These are phyloP conservation scores for Orchesella flavescens DNA, from an alignment of 2,888 invertebrate species.

Conservation along the genomic window DNA sequence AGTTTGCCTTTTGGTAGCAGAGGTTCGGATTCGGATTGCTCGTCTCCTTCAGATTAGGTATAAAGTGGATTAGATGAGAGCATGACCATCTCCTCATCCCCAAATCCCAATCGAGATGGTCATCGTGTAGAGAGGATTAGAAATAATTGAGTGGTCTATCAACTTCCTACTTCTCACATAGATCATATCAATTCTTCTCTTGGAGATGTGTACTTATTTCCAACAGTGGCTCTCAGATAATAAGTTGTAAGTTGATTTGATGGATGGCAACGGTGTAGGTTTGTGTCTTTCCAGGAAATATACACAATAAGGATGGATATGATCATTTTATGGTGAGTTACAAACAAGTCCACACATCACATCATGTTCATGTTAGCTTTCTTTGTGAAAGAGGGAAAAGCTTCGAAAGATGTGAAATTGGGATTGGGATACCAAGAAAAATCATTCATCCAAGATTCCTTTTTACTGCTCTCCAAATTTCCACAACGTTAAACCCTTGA, in stretches of 20 bases:
- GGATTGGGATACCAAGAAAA: too few relatives aligned
- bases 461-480: neutral
- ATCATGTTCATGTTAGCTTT: neutral
- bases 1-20: too few relatives aligned
- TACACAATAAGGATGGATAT: neutral
- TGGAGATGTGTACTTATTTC: neutral
- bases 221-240: slow-evolving; percentile 24
- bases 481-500: neutral
- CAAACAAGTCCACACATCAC: neutral
- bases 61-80: too few relatives aligned
- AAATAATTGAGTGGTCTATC: slow-evolving; percentile 51
- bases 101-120: too few relatives aligned
- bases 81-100: too few relatives aligned
- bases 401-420: neutral
- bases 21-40: too few relatives aligned
- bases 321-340: neutral
- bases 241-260: slow-evolving; percentile 9
- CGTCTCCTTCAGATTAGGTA: too few relatives aligned
- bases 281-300: neutral
- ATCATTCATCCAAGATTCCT: neutral
- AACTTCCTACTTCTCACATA: neutral
- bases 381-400: neutral
- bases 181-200: slow-evolving; percentile 40
- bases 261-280: slow-evolving; percentile 24
- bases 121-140: slow-evolving; percentile 24